A percentile compares a stretch with the other conserved stretches of the same genome.
Conservation (phyloP, 2,113 vertebrate genomes). For the Macquaria ambigua region DNA sequence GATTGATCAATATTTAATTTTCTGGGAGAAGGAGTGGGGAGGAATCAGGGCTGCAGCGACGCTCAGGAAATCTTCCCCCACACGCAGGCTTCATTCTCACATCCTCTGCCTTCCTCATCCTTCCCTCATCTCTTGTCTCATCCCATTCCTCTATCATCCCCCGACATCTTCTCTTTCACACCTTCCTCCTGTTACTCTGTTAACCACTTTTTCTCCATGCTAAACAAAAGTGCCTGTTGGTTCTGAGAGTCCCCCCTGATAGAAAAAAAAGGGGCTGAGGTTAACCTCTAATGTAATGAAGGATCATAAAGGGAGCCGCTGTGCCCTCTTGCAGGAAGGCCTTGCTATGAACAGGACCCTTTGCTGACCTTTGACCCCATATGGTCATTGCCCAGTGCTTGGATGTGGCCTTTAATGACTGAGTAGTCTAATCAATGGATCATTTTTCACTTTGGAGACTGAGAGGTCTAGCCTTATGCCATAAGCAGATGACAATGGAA, state of each 20-base stretch:
- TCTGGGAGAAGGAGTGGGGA: conserved; percentile 84
- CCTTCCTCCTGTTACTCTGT: conserved; percentile 49
- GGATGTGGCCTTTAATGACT: conserved; percentile 81
- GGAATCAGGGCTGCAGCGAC: conserved; percentile 71
- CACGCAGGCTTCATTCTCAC: conserved; percentile 54
- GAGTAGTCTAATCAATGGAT: conserved; percentile 81
- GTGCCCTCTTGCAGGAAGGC: conserved; percentile 67
- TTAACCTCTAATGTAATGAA: conserved; percentile 80
- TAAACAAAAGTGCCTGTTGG: conserved; percentile 36
- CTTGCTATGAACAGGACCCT: conserved; percentile 80
- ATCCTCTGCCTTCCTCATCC: conserved; percentile 50
- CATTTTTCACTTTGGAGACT: conserved; percentile 77
- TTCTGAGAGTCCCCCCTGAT: neutral
- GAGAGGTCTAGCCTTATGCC: conserved; percentile 31
- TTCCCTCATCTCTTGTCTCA: conserved; percentile 64
- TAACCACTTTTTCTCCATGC: conserved; percentile 48
- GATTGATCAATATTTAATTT: conserved; percentile 98
- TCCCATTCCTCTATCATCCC: conserved; percentile 37
- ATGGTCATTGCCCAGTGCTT: conserved; percentile 79
- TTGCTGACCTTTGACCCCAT: conserved; percentile 83
- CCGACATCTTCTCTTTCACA: conserved; percentile 33
- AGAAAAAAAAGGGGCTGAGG: conserved; percentile 18
- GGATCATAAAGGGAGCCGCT: conserved; percentile 79
- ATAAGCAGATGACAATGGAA: conserved; percentile 1
- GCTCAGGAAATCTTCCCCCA: conserved; percentile 70